Percentiles rank a stretch among this genome's conserved stretches.
These are phyloP conservation scores for Acanthochromis polyacanthus DNA, from an alignment of 2,113 vertebrate species.

Conservation along the genomic window DNA sequence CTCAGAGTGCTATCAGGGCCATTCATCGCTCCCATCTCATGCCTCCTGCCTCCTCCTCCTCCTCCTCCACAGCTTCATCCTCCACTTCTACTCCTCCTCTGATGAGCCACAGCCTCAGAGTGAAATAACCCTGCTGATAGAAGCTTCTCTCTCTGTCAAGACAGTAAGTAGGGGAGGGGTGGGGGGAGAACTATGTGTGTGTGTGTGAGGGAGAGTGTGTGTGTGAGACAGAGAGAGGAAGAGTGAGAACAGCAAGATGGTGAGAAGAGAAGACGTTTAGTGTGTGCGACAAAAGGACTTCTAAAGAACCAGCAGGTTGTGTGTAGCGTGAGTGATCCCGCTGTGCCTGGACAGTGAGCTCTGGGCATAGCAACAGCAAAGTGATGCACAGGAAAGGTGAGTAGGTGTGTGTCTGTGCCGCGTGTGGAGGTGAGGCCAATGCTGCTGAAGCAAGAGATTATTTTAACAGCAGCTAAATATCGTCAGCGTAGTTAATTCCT, in stretches of 20 bases:
- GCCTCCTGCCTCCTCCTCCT: constrained; percentile 63
- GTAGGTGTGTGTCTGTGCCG: constrained; percentile 58
- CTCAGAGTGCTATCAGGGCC: constrained; percentile 70
- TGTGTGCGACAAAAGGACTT: constrained; percentile 68
- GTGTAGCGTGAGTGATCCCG: constrained; percentile 63
- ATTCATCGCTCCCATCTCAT: constrained; percentile 73
- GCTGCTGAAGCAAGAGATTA: constrained; percentile 42
- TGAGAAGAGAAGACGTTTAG: constrained; percentile 61
- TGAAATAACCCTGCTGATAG: constrained; percentile 79
- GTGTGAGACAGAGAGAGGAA: constrained; percentile 23
- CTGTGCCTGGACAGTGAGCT: constrained; percentile 70
- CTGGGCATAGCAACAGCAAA: constrained; percentile 75
- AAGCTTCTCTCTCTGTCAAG: constrained; percentile 79
- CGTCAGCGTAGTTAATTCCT: constrained; percentile 55
- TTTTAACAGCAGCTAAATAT: constrained; percentile 63
- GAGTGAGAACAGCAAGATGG: constrained; percentile 50
- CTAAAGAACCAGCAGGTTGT: constrained; percentile 71
- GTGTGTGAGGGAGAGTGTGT: constrained; percentile 21
- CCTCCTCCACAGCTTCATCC: constrained; percentile 71
- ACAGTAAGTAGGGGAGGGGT: constrained; percentile 78
- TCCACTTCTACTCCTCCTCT: constrained; percentile 72
- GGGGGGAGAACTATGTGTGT: constrained; percentile 29
- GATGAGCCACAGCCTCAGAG: constrained; percentile 77
- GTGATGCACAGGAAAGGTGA: constrained; percentile 75
- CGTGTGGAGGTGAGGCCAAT: constrained; percentile 49